phyloP scores from a whole-genome alignment of 2,113 vertebrate species.

The Tauraco erythrolophus region DNA sequence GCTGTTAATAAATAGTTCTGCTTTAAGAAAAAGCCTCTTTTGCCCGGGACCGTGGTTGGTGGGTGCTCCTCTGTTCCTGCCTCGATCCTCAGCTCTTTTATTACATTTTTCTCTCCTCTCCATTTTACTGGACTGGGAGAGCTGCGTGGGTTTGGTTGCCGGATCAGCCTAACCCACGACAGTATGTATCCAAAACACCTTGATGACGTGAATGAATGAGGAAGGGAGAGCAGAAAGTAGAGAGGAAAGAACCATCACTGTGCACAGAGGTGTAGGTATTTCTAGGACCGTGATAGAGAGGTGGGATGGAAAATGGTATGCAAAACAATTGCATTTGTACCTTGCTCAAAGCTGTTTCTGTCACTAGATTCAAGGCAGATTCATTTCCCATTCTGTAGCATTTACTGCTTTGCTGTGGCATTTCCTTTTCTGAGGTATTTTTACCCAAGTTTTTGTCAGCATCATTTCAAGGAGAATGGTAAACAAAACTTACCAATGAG shows the following conservation, averaged over 20 bases:
- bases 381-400: neutral
- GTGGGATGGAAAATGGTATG: neutral
- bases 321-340: neutral
- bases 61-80: no score
- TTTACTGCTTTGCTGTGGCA: neutral
- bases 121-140: no score
- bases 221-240: neutral
- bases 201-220: neutral
- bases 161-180: no score
- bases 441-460: neutral
- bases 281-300: neutral
- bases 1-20: no score
- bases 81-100: no score
- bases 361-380: neutral
- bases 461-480: neutral
- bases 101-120: no score
- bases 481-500: neutral
- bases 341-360: neutral
- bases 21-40: no score
- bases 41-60: no score
- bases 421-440: neutral
- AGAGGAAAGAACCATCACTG: neutral
- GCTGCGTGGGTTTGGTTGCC: no score
- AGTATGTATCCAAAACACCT: neutral
- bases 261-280: neutral